Conservation (phyloP, 2,797 vertebrate genomes). For the Scleropages formosus region DNA sequence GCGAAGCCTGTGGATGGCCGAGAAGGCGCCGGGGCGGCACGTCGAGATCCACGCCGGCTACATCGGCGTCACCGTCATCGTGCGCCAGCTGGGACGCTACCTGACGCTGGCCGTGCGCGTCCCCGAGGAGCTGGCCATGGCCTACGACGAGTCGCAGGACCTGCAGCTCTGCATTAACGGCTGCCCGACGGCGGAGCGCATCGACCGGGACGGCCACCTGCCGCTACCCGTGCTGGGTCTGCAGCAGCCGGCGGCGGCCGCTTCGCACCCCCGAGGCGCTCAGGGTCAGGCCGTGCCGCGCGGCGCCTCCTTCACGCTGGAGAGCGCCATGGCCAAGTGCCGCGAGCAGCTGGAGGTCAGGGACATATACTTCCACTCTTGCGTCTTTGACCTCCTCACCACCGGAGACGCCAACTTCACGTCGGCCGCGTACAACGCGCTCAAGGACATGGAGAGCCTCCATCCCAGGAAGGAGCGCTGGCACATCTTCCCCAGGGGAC, state of each 20-base stretch:
- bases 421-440: slow-evolving; percentile 83
- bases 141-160: slow-evolving; percentile 88
- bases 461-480: slow-evolving; percentile 85
- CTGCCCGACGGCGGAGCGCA: slow-evolving; percentile 85
- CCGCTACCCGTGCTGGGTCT: slow-evolving; percentile 68
- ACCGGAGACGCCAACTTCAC: slow-evolving; percentile 94
- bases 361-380: slow-evolving; percentile 96
- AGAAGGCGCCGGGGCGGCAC: slow-evolving; percentile 77
- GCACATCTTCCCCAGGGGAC: slow-evolving; percentile 83
- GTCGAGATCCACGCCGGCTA: slow-evolving; percentile 88
- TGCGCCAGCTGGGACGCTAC: slow-evolving; percentile 90
- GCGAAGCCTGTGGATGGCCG: slow-evolving; percentile 82
- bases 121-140: slow-evolving; percentile 83
- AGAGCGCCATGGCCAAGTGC: slow-evolving; percentile 80
- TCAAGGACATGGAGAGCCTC: slow-evolving; percentile 86
- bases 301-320: slow-evolving; percentile 69
- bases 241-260: slow-evolving; percentile 48
- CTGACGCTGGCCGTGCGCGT: slow-evolving; percentile 88
- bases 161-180: slow-evolving; percentile 93
- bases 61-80: slow-evolving; percentile 87
- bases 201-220: slow-evolving; percentile 76
- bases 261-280: slow-evolving; percentile 42
- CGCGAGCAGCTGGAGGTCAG: slow-evolving; percentile 83
- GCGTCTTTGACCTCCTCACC: slow-evolving; percentile 93
- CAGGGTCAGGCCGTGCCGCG: slow-evolving; percentile 34